Conservation (phyloP, 2,797 vertebrate species). For the Meda fulgida region DNA sequence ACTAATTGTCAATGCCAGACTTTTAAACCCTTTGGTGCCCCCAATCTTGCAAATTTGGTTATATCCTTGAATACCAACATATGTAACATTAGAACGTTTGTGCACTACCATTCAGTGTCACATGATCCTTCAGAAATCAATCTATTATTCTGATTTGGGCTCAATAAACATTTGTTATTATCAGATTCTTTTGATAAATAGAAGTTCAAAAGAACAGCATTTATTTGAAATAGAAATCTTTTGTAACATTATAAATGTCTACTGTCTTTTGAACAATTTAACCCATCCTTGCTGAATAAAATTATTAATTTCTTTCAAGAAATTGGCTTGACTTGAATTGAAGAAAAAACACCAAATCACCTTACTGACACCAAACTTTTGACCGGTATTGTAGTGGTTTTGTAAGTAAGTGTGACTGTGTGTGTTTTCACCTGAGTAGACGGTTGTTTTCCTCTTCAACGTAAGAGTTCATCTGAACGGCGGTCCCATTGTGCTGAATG, state of each 20-base stretch:
- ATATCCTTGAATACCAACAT: neutral
- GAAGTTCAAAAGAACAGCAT: neutral
- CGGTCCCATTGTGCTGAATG: constrained; percentile 94
- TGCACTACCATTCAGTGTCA: neutral
- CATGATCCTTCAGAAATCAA: neutral
- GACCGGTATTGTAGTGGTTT: neutral
- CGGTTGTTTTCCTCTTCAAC: constrained; percentile 94
- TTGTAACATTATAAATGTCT: too few relatives aligned
- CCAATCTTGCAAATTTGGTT: neutral
- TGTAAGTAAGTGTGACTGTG: constrained; percentile 20
- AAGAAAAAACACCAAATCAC: neutral
- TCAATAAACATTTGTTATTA: neutral
- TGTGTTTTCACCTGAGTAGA: constrained; percentile 85
- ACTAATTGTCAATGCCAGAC: neutral
- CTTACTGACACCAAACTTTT: neutral
- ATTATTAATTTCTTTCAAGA: too few relatives aligned
- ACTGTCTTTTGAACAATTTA: too few relatives aligned
- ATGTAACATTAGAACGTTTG: neutral
- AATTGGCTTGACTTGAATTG: too few relatives aligned
- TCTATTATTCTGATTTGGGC: neutral
- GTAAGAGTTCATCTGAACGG: constrained; percentile 90
- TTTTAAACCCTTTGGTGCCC: neutral
- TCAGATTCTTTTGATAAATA: neutral
- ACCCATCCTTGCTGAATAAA: too few relatives aligned
- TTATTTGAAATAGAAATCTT: too few relatives aligned